Evolutionary conservation across 2,797 vertebrate genomes (phyloP).

Genomic region (Tapera naevia): DNA sequence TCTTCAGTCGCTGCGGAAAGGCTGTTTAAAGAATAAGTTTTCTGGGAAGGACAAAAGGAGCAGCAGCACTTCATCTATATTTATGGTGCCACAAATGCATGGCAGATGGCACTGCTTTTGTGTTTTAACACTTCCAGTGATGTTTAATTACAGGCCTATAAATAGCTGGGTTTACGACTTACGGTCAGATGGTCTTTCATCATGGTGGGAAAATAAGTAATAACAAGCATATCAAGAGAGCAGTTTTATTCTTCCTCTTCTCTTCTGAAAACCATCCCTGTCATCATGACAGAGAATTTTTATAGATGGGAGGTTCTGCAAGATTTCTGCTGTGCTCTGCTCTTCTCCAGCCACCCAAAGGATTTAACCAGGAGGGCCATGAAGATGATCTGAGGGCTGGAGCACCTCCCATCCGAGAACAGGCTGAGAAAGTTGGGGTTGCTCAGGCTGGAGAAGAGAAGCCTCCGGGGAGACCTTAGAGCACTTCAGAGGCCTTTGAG

Average conservation of each 20-base stretch:
- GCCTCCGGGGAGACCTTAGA: no score
- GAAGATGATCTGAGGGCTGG: no score
- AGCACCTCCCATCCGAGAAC: no score
- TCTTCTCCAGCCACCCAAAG: background rate
- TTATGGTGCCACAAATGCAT: background rate
- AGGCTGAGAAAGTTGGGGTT: no score
- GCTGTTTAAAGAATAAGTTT: accelerated
- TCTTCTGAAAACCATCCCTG: background rate
- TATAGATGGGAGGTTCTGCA: background rate
- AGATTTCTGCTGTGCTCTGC: background rate
- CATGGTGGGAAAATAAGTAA: background rate
- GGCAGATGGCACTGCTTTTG: constrained; percentile 50
- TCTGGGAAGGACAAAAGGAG: background rate
- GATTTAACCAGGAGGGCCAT: background rate
- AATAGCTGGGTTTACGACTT: constrained; percentile 14
- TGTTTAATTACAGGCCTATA: constrained; percentile 46
- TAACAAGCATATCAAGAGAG: background rate
- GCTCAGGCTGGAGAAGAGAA: no score
- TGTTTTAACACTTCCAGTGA: constrained; percentile 4
- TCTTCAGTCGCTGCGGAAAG: background rate
- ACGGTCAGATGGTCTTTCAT: constrained; percentile 12
- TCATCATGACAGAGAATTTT: background rate
- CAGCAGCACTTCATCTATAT: background rate
- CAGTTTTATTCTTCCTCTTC: accelerated
- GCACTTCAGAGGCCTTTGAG: no score